Percentiles rank a stretch among this genome's conserved stretches.
Evolutionary conservation across 2,797 vertebrate genomes (phyloP).

Genomic region (Spatula clypeata): DNA sequence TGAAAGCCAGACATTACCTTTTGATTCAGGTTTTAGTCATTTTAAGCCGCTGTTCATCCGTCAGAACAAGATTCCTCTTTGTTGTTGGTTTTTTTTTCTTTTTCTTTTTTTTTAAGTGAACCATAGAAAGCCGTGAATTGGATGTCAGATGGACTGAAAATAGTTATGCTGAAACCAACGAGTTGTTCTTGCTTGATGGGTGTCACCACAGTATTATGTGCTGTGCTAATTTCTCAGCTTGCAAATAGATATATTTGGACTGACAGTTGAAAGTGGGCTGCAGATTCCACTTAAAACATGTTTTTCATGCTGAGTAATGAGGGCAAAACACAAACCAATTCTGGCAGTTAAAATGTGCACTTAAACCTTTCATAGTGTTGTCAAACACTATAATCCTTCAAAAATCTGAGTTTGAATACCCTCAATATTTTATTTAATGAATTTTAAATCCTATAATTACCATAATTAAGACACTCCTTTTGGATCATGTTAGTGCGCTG

Average conservation of each 20-base stretch:
- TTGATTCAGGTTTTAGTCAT: not conserved
- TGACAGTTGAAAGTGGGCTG: conserved; percentile 79
- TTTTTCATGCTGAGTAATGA: conserved; percentile 78
- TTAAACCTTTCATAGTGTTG: conserved; percentile 83
- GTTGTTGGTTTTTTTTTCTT: no score
- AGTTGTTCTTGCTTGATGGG: conserved; percentile 49
- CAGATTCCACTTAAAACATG: conserved; percentile 75
- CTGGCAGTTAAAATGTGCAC: conserved; percentile 77
- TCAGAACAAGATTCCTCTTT: not conserved
- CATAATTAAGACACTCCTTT: conserved; percentile 77
- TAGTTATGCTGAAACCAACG: not conserved
- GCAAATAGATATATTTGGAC: conserved; percentile 69
- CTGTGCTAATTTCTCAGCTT: conserved; percentile 65
- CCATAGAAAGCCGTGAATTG: not conserved
- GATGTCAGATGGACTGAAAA: conserved; percentile 34
- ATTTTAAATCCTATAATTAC: conserved; percentile 73
- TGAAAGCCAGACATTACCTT: not conserved
- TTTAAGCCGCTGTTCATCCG: not conserved
- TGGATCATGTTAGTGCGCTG: conserved; percentile 61
- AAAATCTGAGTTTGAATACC: conserved; percentile 64
- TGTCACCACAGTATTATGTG: conserved; percentile 58
- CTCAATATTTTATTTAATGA: conserved; percentile 68
- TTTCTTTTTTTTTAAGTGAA: not conserved
- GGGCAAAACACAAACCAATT: conserved; percentile 79
- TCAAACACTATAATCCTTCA: conserved; percentile 77